Conservation (phyloP, 2,888 invertebrate species). For the Barypeithes pellucidus region DNA sequence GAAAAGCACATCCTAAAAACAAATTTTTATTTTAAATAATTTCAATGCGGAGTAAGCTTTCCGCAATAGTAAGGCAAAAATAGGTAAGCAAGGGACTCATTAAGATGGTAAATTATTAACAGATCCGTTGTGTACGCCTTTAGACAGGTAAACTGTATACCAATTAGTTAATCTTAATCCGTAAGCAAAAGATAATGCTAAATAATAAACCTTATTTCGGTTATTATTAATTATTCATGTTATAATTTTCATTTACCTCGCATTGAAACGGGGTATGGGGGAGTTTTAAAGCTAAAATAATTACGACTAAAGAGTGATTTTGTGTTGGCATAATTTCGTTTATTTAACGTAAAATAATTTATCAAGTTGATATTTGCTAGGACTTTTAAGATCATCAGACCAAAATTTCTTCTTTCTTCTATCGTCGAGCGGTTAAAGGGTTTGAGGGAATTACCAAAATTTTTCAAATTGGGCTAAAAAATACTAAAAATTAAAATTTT, state of each 20-base stretch:
- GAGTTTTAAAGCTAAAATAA: neutral
- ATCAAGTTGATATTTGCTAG: no score
- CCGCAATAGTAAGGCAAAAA: neutral
- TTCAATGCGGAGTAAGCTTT: no score
- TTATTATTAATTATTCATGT: slow-evolving; percentile 5
- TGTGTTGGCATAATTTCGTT: no score
- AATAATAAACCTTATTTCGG: neutral
- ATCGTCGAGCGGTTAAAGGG: no score
- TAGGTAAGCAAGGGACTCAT: neutral
- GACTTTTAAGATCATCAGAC: no score
- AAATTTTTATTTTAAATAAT: no score
- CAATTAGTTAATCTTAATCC: neutral
- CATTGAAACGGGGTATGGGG: neutral
- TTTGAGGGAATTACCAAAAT: no score
- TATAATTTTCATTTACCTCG: neutral
- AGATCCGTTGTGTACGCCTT: neutral
- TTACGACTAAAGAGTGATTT: neutral
- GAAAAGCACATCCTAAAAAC: no score
- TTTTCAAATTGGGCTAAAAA: no score
- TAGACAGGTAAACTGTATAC: neutral
- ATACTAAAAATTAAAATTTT: no score
- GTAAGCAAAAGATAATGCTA: neutral
- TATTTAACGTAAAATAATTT: no score
- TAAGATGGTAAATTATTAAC: neutral
- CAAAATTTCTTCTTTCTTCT: no score